Evolutionary conservation across 2,113 vertebrate species (phyloP).

Genomic region (Oncorhynchus kisutch): DNA sequence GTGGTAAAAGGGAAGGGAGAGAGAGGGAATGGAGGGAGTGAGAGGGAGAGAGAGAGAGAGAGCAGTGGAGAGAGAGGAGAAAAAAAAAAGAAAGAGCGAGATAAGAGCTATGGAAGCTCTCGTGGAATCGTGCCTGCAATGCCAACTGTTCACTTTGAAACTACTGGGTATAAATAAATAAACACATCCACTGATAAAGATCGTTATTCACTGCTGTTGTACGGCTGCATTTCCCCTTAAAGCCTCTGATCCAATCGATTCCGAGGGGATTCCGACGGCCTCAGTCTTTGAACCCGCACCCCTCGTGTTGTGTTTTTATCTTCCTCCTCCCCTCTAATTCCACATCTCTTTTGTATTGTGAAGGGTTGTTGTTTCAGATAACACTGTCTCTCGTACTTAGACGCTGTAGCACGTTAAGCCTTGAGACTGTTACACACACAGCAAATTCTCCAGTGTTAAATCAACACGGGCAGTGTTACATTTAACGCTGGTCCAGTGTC

Average conservation of each 20-base stretch:
- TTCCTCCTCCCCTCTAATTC: slow-evolving; percentile 12
- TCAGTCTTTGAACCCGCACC: slow-evolving; percentile 29
- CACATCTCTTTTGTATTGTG: neutral
- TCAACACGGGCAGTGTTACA: too few relatives aligned
- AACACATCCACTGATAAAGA: slow-evolving; percentile 54
- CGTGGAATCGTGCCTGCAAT: slow-evolving; percentile 53
- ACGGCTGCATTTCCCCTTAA: slow-evolving; percentile 31
- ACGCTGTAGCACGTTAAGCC: slow-evolving; percentile 26
- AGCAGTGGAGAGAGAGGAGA: slow-evolving; percentile 7
- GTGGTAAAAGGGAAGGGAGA: slow-evolving; percentile 47
- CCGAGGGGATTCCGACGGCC: slow-evolving; percentile 26
- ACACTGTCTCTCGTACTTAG: neutral
- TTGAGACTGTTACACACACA: neutral
- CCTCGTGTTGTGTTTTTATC: slow-evolving; percentile 11
- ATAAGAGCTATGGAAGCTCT: slow-evolving; percentile 61
- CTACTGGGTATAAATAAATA: slow-evolving; percentile 66
- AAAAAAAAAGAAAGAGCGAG: slow-evolving; percentile 35
- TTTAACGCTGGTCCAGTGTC: too few relatives aligned
- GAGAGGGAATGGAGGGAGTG: neutral
- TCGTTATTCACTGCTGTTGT: slow-evolving; percentile 44
- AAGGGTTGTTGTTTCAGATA: slow-evolving; percentile 22
- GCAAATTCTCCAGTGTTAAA: too few relatives aligned
- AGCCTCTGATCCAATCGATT: slow-evolving; percentile 40
- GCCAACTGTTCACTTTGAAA: slow-evolving; percentile 64
- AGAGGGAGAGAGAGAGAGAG: slow-evolving; percentile 5